Evolutionary conservation across 2,797 vertebrate genomes (phyloP).

Genomic region (Enteromius trimaculatus): DNA sequence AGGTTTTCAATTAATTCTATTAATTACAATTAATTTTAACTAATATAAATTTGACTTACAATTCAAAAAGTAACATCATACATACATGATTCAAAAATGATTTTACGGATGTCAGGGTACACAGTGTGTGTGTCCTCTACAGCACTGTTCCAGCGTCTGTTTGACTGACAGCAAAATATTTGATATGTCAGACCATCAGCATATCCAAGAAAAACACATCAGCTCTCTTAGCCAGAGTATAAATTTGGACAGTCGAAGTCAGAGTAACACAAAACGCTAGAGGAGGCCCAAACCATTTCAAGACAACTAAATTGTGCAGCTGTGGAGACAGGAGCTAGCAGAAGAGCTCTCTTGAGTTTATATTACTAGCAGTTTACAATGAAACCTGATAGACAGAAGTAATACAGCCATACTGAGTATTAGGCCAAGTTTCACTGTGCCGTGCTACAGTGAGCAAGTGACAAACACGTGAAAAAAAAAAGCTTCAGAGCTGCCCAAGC

Average conservation of each 20-base stretch:
- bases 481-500: constrained; percentile 53
- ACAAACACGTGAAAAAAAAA: neutral
- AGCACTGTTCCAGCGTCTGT: neutral
- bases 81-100: neutral
- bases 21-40: neutral
- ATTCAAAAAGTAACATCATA: neutral
- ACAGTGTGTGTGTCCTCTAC: neutral
- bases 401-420: constrained; percentile 39
- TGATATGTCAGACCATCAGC: constrained; percentile 45
- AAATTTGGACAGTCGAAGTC: constrained; percentile 45
- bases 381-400: constrained; percentile 64
- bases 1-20: neutral
- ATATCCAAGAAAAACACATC: constrained; percentile 52
- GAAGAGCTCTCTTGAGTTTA: constrained; percentile 51
- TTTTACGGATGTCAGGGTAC: neutral
- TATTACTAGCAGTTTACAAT: constrained; percentile 66
- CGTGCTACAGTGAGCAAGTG: constrained; percentile 53
- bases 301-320: constrained; percentile 35
- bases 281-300: constrained; percentile 14
- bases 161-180: constrained; percentile 27
- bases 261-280: constrained; percentile 31
- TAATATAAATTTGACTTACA: neutral
- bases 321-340: neutral
- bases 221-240: constrained; percentile 34
- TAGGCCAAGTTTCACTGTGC: constrained; percentile 57